phyloP scores from a whole-genome alignment of 1,140 invertebrate genomes.

The Popillia japonica region DNA sequence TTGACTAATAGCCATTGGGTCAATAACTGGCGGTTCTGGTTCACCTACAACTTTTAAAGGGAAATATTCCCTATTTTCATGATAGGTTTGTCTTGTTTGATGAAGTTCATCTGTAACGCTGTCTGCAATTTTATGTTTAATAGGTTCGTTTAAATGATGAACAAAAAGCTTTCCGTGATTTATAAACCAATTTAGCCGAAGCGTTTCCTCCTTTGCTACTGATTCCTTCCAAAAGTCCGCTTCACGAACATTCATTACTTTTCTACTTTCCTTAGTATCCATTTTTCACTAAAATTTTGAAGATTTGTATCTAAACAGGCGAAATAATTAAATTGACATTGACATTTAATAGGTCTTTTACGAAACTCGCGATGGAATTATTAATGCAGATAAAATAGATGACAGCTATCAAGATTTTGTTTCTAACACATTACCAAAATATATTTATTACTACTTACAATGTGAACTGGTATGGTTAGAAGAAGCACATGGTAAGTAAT shows the following conservation, averaged over 20 bases:
- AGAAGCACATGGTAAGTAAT: constrained; percentile 23
- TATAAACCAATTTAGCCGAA: constrained; percentile 53
- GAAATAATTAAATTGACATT: constrained; percentile 1
- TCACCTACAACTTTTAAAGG: constrained; percentile 19
- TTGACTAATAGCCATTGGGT: constrained; percentile 38
- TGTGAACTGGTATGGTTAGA: constrained; percentile 45
- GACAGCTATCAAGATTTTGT: constrained; percentile 38
- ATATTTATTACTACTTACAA: constrained; percentile 42
- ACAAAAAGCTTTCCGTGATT: constrained; percentile 51
- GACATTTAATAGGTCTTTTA: constrained; percentile 44
- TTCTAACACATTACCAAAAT: constrained; percentile 33
- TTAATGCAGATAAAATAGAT: constrained; percentile 37
- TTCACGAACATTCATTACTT: constrained; percentile 35
- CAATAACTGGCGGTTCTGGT: constrained; percentile 36
- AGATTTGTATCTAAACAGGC: background rate
- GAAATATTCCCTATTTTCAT: constrained; percentile 45
- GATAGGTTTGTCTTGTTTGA: constrained; percentile 45
- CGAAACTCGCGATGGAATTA: constrained; percentile 11
- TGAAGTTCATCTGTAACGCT: constrained; percentile 50
- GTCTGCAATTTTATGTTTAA: constrained; percentile 47
- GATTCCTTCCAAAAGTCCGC: constrained; percentile 44
- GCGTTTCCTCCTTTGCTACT: constrained; percentile 50
- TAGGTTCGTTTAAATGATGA: constrained; percentile 48
- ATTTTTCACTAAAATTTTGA: constrained; percentile 38
- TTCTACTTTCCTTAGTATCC: constrained; percentile 30